A percentile compares a stretch with the other conserved stretches of the same genome.
These are phyloP conservation scores for Drosophila recens DNA, from an alignment of 2,888 invertebrate genomes.

Conservation along the genomic window DNA sequence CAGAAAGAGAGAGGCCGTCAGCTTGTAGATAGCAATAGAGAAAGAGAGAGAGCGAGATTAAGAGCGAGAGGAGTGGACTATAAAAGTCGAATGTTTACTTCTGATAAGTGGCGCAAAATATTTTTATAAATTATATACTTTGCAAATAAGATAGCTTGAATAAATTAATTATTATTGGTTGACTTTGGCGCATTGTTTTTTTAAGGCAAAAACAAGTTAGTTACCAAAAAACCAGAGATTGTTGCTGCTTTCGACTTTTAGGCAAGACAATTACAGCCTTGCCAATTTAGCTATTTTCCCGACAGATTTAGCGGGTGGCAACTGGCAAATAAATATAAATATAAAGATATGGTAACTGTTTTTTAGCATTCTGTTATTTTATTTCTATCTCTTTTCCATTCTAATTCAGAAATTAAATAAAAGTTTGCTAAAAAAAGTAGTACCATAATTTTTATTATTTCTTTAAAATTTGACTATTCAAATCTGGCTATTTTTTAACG, in stretches of 20 bases:
- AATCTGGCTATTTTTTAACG: no score
- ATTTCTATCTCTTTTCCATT: no score
- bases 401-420: no score
- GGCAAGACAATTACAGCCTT: not conserved
- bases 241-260: not conserved
- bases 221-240: conserved; percentile 26
- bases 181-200: conserved; percentile 6
- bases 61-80: conserved; percentile 10
- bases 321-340: no score
- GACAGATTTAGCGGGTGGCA: no score
- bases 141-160: conserved; percentile 56
- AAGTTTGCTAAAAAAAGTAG: no score
- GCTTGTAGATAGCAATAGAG: conserved; percentile 27
- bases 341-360: no score
- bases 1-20: conserved; percentile 1
- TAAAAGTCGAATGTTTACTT: conserved; percentile 57
- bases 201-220: conserved; percentile 43
- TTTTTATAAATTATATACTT: conserved; percentile 34
- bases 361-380: no score
- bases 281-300: no score
- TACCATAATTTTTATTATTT: no score
- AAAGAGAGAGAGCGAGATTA: not conserved
- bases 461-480: no score
- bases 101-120: conserved; percentile 54
- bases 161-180: conserved; percentile 46